Percentiles rank a stretch among this genome's conserved stretches.
phyloP scores from a whole-genome alignment of 2,113 vertebrate genomes.

The Salvelinus fontinalis region DNA sequence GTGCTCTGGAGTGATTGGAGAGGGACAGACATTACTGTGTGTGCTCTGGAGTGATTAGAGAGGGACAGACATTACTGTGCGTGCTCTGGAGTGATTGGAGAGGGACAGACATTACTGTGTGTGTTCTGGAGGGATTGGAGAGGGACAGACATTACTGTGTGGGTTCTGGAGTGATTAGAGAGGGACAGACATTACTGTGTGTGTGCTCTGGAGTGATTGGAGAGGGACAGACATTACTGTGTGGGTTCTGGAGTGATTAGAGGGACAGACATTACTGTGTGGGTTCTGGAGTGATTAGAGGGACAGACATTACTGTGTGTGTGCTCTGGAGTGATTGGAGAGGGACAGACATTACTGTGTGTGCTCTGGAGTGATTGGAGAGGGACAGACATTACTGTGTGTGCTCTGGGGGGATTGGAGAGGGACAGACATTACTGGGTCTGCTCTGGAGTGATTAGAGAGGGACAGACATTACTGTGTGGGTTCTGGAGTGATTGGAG shows the following conservation, averaged over 20 bases:
- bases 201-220: too few relatives aligned
- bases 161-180: conserved; percentile 49
- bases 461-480: not conserved
- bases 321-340: conserved; percentile 50
- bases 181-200: not conserved
- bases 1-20: too few relatives aligned
- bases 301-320: not conserved
- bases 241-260: not conserved
- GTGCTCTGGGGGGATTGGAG: too few relatives aligned
- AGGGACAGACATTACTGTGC: not conserved
- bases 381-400: too few relatives aligned
- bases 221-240: not conserved
- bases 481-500: accelerated
- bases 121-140: too few relatives aligned
- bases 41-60: conserved; percentile 50
- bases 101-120: too few relatives aligned
- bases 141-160: not conserved
- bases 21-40: not conserved
- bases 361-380: not conserved
- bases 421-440: not conserved
- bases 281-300: accelerated
- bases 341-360: not conserved
- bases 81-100: accelerated
- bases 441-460: conserved; percentile 49
- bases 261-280: too few relatives aligned